Base-by-base conservation (phyloP, 2,888 invertebrate species). In the Caenorhabditis sulstoni region DNA sequence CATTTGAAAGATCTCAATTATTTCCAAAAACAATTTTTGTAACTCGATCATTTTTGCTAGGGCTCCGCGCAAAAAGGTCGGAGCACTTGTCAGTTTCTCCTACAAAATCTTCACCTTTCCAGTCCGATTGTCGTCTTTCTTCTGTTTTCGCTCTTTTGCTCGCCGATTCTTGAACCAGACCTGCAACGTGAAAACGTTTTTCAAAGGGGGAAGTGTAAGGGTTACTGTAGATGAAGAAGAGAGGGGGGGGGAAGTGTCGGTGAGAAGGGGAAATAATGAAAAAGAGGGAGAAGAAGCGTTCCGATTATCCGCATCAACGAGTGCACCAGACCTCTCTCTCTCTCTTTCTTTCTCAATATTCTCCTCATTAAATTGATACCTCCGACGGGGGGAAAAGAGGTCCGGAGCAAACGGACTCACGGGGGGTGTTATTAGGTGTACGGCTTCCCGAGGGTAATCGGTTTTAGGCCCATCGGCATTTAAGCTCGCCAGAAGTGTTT, bases 81-180 rank as follows among this genome's bases (percentile, higher is more conserved):
- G n/a, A n/a, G n/a, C n/a, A n/a, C n/a, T n/a, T n/a, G n/a, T n/a
- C n/a, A n/a, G n/a, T n/a, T n/a, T n/a, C n/a, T n/a, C n/a, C n/a
- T n/a, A n/a, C n/a, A n/a, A n/a, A n/a, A n/a, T n/a, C n/a, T n/a
- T n/a, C n/a, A n/a, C n/a, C n/a, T n/a, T 37, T 29, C 45, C 35
- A 18, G 65, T 62, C 45, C 53, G 47, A 20, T 55, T 75, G 11
- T 61, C 71, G 49, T 87, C 86, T 23, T 82, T 79, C 62, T 81
- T 82, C 75, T 83, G 78, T 61, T 88, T 89, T 3, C 89, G 79
- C 68, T 84, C 85, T 66, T 89, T 89, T 3, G 89, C 89, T 44
- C 89, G 83, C 7, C 89, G 86, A 53, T 89, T 89, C 77, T 89
- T 89, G 86, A 89, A 89, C 89, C 89, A 89, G 7, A 89, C 89